phyloP scores from a whole-genome alignment of 2,113 vertebrate genomes.

The Bucco capensis region DNA sequence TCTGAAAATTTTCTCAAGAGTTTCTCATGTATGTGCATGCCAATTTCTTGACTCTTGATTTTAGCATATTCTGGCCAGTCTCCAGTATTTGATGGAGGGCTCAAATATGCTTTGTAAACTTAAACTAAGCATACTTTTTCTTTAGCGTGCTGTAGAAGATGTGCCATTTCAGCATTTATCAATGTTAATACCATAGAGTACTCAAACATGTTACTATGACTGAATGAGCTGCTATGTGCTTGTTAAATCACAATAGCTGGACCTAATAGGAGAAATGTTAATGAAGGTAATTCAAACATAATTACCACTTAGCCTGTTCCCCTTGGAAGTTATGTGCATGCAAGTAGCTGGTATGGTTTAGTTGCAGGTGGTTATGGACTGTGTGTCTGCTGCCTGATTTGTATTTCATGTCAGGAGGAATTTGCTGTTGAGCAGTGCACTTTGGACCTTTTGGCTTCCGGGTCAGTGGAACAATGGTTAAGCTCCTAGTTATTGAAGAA shows the following conservation, averaged over 20 bases:
- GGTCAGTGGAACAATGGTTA: not conserved
- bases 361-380: not conserved
- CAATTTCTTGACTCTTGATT: not conserved
- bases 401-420: not conserved
- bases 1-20: not conserved
- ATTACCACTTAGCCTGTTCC: not conserved
- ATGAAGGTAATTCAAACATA: not conserved
- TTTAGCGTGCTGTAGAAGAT: not conserved
- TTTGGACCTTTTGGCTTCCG: not conserved
- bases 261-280: not conserved
- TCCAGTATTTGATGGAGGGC: not conserved
- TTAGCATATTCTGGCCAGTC: not conserved
- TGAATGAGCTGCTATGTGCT: not conserved
- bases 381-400: not conserved
- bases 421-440: not conserved
- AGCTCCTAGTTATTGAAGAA: not conserved
- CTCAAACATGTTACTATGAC: not conserved
- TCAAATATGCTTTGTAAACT: not conserved
- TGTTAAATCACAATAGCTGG: not conserved
- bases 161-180: not conserved
- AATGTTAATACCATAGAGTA: fast-evolving
- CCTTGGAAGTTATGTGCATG: not conserved
- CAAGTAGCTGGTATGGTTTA: not conserved
- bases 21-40: not conserved
- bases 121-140: not conserved